Conservation (phyloP, 53 echinoderm and acorn worm species). For the Temnopleurus reevesii region DNA sequence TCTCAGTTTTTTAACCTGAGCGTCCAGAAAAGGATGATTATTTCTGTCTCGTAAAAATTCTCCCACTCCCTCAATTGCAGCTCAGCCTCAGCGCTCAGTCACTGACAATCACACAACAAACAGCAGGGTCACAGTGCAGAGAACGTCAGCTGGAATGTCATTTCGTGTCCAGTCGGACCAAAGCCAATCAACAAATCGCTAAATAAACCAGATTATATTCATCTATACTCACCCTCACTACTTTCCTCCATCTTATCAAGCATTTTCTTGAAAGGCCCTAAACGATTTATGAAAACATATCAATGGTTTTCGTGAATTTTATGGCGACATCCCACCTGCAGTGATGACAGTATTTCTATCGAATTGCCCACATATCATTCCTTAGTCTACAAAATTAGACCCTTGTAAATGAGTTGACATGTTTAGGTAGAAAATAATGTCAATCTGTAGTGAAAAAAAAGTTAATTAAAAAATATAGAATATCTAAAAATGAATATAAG, state of each 20-base stretch:
- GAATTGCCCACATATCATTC: too few relatives aligned
- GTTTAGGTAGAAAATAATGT: too few relatives aligned
- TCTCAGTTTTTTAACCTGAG: too few relatives aligned
- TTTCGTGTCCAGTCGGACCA: neutral
- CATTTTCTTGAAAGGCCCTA: neutral
- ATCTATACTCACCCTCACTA: slow-evolving; percentile 19
- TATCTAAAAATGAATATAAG: too few relatives aligned
- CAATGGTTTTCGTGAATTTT: slow-evolving; percentile 21
- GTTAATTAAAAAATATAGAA: too few relatives aligned
- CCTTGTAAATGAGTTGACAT: too few relatives aligned
- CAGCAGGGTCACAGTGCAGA: neutral
- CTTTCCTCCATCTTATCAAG: slow-evolving; percentile 46
- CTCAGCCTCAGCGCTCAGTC: neutral
- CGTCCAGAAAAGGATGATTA: too few relatives aligned
- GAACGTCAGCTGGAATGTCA: too few relatives aligned
- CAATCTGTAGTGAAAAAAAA: too few relatives aligned
- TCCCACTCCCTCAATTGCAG: neutral
- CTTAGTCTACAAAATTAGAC: too few relatives aligned
- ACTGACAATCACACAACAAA: neutral
- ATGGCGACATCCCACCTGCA: neutral
- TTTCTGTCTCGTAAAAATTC: too few relatives aligned
- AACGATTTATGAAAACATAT: neutral
- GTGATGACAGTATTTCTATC: too few relatives aligned
- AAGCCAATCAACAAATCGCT: neutral
- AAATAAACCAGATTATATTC: neutral